A percentile compares a stretch with the other conserved stretches of the same genome.
Conservation (phyloP, 1,140 invertebrate genomes). For the Monochamus saltuarius region DNA sequence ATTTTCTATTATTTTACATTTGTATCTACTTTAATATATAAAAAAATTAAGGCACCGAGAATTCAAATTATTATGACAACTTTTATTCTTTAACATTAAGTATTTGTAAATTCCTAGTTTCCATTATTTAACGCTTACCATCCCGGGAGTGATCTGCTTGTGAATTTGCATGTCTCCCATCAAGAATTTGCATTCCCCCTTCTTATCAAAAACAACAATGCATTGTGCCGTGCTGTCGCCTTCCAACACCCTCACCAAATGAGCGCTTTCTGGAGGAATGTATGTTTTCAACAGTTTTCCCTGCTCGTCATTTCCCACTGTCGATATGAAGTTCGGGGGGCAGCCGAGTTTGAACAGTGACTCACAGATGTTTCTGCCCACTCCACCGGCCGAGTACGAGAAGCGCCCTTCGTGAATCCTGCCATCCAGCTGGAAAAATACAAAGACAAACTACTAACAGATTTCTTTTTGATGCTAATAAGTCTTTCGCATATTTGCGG, state of each 20-base stretch:
- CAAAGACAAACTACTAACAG: no score
- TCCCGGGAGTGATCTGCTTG: slow-evolving; percentile 64
- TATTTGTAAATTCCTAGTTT: no score
- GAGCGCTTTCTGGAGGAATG: slow-evolving; percentile 44
- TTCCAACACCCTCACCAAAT: slow-evolving; percentile 21
- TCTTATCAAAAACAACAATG: slow-evolving; percentile 67
- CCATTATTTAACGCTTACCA: slow-evolving; percentile 56
- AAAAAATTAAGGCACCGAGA: no score
- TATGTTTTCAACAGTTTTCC: slow-evolving; percentile 54
- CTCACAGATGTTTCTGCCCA: slow-evolving; percentile 89
- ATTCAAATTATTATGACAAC: no score
- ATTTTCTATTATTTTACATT: no score
- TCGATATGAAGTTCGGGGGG: slow-evolving; percentile 72
- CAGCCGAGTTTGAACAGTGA: slow-evolving; percentile 72
- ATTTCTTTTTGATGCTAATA: no score
- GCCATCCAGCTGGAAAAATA: slow-evolving; percentile 71
- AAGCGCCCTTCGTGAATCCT: slow-evolving; percentile 70
- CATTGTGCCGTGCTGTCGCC: slow-evolving; percentile 68
- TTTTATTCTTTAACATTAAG: no score
- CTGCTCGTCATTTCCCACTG: slow-evolving; percentile 72
- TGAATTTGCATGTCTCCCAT: slow-evolving; percentile 85
- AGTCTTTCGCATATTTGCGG: no score
- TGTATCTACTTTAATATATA: no score
- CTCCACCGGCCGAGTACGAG: slow-evolving; percentile 75
- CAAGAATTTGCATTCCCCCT: slow-evolving; percentile 75